Evolutionary conservation across 2,113 vertebrate genomes (phyloP).

Genomic region (Tragelaphus buxtoni): DNA sequence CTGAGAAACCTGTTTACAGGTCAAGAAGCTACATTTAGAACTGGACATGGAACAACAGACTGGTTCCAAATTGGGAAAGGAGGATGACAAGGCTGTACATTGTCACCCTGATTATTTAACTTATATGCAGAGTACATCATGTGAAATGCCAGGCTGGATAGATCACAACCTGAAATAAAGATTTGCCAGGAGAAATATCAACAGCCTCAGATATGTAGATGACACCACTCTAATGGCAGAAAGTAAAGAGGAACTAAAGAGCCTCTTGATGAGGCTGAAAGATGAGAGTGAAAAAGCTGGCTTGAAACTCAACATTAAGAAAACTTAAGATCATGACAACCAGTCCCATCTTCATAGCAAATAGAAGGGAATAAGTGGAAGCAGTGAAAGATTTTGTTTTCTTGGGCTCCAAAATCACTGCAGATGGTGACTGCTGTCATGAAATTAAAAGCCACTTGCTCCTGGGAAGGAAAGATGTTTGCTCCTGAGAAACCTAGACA

Average conservation of each 20-base stretch:
- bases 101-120: neutral
- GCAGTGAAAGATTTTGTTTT: neutral
- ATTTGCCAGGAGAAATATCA: neutral
- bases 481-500: neutral
- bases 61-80: neutral
- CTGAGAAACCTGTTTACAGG: neutral
- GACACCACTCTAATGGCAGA: neutral
- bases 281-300: neutral
- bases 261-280: neutral
- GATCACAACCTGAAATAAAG: neutral
- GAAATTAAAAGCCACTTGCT: neutral
- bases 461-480: neutral
- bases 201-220: neutral
- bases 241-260: neutral
- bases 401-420: neutral
- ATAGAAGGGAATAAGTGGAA: neutral
- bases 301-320: neutral
- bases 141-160: neutral
- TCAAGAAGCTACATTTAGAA: neutral
- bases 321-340: neutral
- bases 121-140: neutral
- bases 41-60: neutral
- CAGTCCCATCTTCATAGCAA: neutral
- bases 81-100: neutral
- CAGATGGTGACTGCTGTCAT: neutral